Conservation (phyloP, 2,888 invertebrate species). For the Oligia fasciuncula region DNA sequence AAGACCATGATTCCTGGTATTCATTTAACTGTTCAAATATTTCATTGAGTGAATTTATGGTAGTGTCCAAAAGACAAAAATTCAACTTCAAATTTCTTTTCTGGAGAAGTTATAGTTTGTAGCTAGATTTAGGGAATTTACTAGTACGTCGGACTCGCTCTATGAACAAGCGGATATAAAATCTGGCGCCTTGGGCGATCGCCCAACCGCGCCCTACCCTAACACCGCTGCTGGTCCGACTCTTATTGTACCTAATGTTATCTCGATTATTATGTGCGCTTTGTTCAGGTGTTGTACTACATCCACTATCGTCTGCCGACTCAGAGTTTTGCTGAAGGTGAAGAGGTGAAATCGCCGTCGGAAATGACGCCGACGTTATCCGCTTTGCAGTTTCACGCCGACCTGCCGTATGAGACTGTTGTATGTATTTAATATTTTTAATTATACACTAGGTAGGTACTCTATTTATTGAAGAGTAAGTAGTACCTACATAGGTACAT, state of each 20-base stretch:
- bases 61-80: too few relatives aligned
- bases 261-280: background rate
- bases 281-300: constrained; percentile 93
- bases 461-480: background rate
- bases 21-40: too few relatives aligned
- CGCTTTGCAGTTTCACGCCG: constrained; percentile 96
- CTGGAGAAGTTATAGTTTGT: too few relatives aligned
- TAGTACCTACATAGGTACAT: background rate
- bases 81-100: too few relatives aligned
- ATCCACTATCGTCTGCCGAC: constrained; percentile 94
- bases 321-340: constrained; percentile 92
- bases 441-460: background rate
- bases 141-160: too few relatives aligned
- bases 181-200: too few relatives aligned
- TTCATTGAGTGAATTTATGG: too few relatives aligned
- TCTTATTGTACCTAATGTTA: background rate
- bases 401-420: constrained; percentile 95
- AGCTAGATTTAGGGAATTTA: too few relatives aligned
- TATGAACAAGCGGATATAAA: too few relatives aligned
- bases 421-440: constrained; percentile 54
- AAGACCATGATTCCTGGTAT: too few relatives aligned
- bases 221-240: too few relatives aligned
- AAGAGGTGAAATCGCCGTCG: constrained; percentile 88
- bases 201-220: too few relatives aligned
- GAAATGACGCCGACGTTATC: constrained; percentile 92